Percentiles rank a stretch among this genome's conserved stretches.
Evolutionary conservation across 2,113 vertebrate genomes (phyloP).

Genomic region (Speoplatyrhinus poulsoni): DNA sequence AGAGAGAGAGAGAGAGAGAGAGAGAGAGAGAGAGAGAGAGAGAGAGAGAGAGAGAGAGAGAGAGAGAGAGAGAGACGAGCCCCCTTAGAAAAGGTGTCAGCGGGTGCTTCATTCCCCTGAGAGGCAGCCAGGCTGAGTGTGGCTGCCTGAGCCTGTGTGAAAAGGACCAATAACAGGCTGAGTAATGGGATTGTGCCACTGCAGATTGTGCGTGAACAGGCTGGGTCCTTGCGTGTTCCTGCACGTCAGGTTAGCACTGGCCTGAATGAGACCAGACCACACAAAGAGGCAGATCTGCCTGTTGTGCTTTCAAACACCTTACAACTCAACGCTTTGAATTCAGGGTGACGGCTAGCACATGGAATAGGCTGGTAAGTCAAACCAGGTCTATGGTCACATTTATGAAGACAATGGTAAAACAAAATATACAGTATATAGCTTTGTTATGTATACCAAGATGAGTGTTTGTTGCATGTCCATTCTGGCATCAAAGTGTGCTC

Average conservation of each 20-base stretch:
- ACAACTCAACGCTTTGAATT: conserved; percentile 6
- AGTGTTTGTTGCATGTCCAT: conserved; percentile 21
- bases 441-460: conserved; percentile 2
- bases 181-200: conserved; percentile 75
- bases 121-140: conserved; percentile 52
- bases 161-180: conserved; percentile 67
- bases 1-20: conserved; percentile 31
- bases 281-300: conserved; percentile 2
- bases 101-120: conserved; percentile 57
- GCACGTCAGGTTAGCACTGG: conserved; percentile 51
- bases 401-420: not conserved
- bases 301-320: conserved; percentile 11
- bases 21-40: conserved; percentile 45
- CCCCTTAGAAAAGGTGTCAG: conserved; percentile 67
- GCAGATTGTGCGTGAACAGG: conserved; percentile 69
- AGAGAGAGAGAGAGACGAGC: too few relatives aligned
- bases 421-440: not conserved
- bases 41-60: conserved; percentile 28
- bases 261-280: conserved; percentile 40
- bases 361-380: too few relatives aligned
- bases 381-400: not conserved
- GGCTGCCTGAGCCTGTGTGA: conserved; percentile 70
- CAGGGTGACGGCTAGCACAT: not conserved
- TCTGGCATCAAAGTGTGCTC: conserved; percentile 36
- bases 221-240: conserved; percentile 67